These are phyloP conservation scores for Congeria kusceri DNA, from an alignment of 2,888 invertebrate species.

Conservation along the genomic window DNA sequence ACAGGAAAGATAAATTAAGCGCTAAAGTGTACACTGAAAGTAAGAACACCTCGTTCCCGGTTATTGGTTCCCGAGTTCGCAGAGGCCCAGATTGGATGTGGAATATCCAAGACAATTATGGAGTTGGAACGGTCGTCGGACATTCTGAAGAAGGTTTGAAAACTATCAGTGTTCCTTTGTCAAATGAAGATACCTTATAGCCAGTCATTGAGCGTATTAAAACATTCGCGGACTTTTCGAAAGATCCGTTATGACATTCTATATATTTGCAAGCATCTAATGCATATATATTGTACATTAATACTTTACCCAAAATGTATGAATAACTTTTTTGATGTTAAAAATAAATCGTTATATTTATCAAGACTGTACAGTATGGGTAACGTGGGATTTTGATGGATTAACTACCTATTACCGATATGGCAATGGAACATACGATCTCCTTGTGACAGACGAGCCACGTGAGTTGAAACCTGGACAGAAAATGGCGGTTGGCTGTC, in stretches of 20 bases:
- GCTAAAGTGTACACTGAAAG: constrained; percentile 3
- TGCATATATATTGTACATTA: too few relatives aligned
- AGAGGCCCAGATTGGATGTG: constrained; percentile 32
- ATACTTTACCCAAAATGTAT: too few relatives aligned
- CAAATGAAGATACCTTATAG: too few relatives aligned
- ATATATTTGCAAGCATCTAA: too few relatives aligned
- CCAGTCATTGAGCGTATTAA: too few relatives aligned
- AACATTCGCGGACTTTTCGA: too few relatives aligned
- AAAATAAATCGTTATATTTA: too few relatives aligned
- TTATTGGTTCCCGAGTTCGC: constrained; percentile 26
- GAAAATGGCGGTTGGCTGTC: constrained; percentile 15
- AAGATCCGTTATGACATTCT: too few relatives aligned
- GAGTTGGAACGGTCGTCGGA: constrained; percentile 28
- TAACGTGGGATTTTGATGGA: constrained; percentile 18
- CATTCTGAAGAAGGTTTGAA: background rate
- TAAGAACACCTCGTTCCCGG: background rate
- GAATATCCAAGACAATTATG: constrained; percentile 19
- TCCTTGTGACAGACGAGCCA: constrained; percentile 19
- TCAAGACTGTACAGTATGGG: background rate
- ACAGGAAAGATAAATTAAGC: too few relatives aligned
- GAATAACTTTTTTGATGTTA: too few relatives aligned
- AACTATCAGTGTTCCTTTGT: too few relatives aligned
- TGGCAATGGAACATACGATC: constrained; percentile 7
- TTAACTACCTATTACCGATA: constrained; percentile 18
- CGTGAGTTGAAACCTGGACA: constrained; percentile 6